phyloP scores from a whole-genome alignment of 2,797 vertebrate genomes.

The Acanthornis magna region DNA sequence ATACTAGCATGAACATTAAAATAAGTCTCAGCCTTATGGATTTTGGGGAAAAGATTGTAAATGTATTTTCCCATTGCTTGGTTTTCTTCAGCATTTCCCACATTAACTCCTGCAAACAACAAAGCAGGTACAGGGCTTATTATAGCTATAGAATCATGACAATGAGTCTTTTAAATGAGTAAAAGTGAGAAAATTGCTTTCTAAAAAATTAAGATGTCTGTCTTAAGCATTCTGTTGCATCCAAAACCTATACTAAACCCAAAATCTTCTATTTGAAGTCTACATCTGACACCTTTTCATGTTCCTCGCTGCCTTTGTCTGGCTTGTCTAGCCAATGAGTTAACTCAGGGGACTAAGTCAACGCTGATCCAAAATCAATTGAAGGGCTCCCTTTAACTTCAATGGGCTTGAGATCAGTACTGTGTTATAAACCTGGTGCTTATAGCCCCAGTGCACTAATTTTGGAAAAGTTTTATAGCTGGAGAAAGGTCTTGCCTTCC shows the following conservation, averaged over 20 bases:
- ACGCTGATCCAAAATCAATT: not conserved
- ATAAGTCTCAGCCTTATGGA: not conserved
- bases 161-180: not conserved
- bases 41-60: not conserved
- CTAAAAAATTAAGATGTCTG: rapidly evolving
- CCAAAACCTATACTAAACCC: not conserved
- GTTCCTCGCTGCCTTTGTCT: not conserved
- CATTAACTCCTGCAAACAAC: not conserved
- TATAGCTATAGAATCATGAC: not conserved
- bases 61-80: not conserved
- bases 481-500: not conserved
- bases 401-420: not conserved
- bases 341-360: not conserved
- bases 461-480: not conserved
- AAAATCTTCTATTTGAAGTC: not conserved
- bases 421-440: not conserved
- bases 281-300: not conserved
- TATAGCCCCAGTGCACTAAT: not conserved
- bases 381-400: not conserved
- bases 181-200: not conserved
- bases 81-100: not conserved
- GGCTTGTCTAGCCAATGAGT: not conserved
- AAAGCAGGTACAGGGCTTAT: not conserved
- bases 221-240: not conserved
- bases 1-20: not conserved